phyloP scores from a whole-genome alignment of 1,140 invertebrate genomes.

The Pseudomyrmex sp. region DNA sequence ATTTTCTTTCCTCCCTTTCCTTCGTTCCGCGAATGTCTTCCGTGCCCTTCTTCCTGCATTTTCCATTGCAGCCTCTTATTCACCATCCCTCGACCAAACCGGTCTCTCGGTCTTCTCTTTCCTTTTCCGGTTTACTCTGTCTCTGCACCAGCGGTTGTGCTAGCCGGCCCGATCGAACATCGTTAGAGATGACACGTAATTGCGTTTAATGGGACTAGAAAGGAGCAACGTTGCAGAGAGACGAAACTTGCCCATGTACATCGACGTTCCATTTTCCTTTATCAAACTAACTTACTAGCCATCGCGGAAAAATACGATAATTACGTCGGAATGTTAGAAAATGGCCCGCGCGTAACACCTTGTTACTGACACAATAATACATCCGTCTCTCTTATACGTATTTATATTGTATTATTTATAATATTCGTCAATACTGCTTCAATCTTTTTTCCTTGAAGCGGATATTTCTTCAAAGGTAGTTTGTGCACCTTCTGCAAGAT shows the following conservation, averaged over 20 bases:
- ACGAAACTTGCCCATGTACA: slow-evolving; percentile 62
- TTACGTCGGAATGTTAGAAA: slow-evolving; percentile 44
- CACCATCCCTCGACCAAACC: background rate
- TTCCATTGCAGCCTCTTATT: background rate
- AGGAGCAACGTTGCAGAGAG: slow-evolving; percentile 51
- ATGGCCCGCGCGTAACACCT: slow-evolving; percentile 18
- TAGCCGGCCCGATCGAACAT: slow-evolving; percentile 55
- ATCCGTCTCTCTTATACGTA: background rate
- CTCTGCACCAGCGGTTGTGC: slow-evolving; percentile 26
- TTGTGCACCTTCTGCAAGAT: slow-evolving; percentile 77
- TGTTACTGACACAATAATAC: background rate
- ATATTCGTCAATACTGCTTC: background rate
- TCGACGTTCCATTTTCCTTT: slow-evolving; percentile 67
- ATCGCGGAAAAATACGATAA: slow-evolving; percentile 29
- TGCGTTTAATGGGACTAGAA: slow-evolving; percentile 70
- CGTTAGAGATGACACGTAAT: slow-evolving; percentile 70
- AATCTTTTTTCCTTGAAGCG: background rate
- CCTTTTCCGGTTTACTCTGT: background rate
- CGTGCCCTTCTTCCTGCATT: slow-evolving; percentile 22
- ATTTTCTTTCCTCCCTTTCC: slow-evolving; percentile 24
- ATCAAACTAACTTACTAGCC: slow-evolving; percentile 41
- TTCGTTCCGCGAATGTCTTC: background rate
- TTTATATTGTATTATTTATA: background rate
- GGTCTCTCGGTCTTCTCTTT: background rate
- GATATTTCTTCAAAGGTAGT: slow-evolving; percentile 60